Evolutionary conservation across 2,797 vertebrate species (phyloP), one percentile per base, ranked within the genome.

Genomic region (Gastrophryne carolinensis): DNA sequence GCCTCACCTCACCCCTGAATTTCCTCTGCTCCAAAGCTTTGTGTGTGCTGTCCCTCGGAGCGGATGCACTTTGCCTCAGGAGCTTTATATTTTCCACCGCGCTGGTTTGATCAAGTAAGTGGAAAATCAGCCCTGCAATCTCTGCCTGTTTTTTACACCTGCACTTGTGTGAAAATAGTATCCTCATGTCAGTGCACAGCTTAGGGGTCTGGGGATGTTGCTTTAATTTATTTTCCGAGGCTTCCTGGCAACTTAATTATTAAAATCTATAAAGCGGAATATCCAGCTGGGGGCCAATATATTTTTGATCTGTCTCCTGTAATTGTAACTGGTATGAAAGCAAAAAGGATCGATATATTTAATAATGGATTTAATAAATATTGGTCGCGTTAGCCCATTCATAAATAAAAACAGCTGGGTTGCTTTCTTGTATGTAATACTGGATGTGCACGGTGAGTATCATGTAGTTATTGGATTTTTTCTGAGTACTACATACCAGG

Each of bases 71-170:
- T 75, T 89, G 9, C 72, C 80, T 0, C 85, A 64, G 0, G 93
- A 98, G 11, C 92, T 98, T 19, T 98, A 96, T 2, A 10, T 96
- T 71, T 90, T 92, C 77, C 95, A 93, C 81, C 88, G 92, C 0
- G 80, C 84, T 0, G 91, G 89, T 1, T 57, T 95, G 81, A 88
- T 95, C 79, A 93, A 83, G 97, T 98, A 84, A 89, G 89, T 82
- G 2, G 3, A 0, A 12, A 21, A 1, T 2, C 0, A 39, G 50
- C 57, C 61, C 49, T 34, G 21, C 65, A 68, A 68, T 70, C 62
- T 50, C 39, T 49, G 54, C 53, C 24, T 35, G 54, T 74, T 63
- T 50, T 68, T 58, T 39, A 74, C 62, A 74, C 39, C 72, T 66
- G 37, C 44, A 56, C 23, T 11, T 23, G 4, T 44, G 37, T 35